Base-by-base conservation (phyloP, 2,797 vertebrate genomes). In the Pangasius djambal region DNA sequence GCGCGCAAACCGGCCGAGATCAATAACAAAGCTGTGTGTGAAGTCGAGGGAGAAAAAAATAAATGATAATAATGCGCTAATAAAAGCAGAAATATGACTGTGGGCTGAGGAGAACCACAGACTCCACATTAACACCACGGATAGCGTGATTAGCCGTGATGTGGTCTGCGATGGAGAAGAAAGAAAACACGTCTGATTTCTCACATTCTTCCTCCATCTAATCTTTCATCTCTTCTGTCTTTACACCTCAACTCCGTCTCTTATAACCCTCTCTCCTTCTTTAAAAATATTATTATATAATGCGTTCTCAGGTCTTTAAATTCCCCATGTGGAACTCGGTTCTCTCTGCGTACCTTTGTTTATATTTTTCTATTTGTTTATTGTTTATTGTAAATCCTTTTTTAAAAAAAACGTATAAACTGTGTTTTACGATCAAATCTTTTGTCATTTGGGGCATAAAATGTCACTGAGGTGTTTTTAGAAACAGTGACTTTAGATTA, bases 1-100 rank as follows among this genome's bases (percentile, higher is more conserved):
- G 94, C 92, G 93, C 93, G 92, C 92, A 92, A 95, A 94, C 91
- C 92, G 93, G 55, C 55, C 18, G 55, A 95, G 95, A 96, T 96
- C 96, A 93, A 96, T 96, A 95, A 61, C 75, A 90, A 90, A 90
- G 94, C 92, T 87, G 88, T 78, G 86, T 59, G 78, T 82, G 78
- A 82, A 59, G 52, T 59, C 55, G 18, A 82, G 34, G 22, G 44
- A 28, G 77, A 34, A 10, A 79, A 40, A 82, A 81, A 85, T 31
- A 69, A 85, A 70, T 37, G 48, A 72, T 55, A 85, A 85, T 85
- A 85, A 85, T 37, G 78, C 20, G 13, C 78, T 82, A 82, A 82
- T 61, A 59, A 82, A 59, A 82, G 34, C 78, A 82, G 31, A 25
- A 31, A 15, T n/a, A 18, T 44, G 40, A 83, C 81, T 44, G 81